Evolutionary conservation across 37 sponge, comb jelly and placozoan species (phyloP), one percentile per base, ranked within the genome.

Genomic region (Chondrosia reniformis): DNA sequence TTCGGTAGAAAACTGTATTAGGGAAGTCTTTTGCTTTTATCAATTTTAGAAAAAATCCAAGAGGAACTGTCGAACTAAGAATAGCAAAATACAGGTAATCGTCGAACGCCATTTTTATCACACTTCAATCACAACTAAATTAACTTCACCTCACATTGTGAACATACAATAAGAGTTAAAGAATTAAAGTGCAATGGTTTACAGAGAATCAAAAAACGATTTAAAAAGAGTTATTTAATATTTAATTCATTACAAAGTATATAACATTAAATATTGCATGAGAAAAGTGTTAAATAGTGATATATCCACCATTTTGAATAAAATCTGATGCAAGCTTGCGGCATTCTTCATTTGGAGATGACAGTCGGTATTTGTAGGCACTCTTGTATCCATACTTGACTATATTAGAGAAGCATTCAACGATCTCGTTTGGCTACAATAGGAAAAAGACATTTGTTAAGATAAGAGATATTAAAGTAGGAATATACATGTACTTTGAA

Each of bases 31-130:
- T 19, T 30, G 62, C 61, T 34, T 54, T 55, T 22, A 77, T 54
- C 2, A 8, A 33, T 45, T 77, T 77, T 13, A 56, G 39, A 15
- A n/a, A 21, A 34, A 33, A 55, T 8, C 62, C 77, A 2, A 77
- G 40, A 0, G 77, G 77, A 57, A 77, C 59, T 39, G 43, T 34
- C 10, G 40, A 30, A 21, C 32, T 17, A 5, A 77, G 32, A 36
- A 77, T 5, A 4, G 42, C 77, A 4, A 77, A 1, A 42, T 77
- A 77, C 58, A 77, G 25, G 24, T 77, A 77, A 27, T 77, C 77
- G 40, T 77, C 77, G 40, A 27, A 77, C 59, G 77, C 77, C 77
- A 77, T 77, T 55, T 39, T 77, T 2, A 2, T 40, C 36, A 0
- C 31, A 2, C 2, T 10, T 4, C 2, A 69, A 9, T 44, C 24